phyloP scores from a whole-genome alignment of 2,888 invertebrate species.

The Xylota sylvarum region DNA sequence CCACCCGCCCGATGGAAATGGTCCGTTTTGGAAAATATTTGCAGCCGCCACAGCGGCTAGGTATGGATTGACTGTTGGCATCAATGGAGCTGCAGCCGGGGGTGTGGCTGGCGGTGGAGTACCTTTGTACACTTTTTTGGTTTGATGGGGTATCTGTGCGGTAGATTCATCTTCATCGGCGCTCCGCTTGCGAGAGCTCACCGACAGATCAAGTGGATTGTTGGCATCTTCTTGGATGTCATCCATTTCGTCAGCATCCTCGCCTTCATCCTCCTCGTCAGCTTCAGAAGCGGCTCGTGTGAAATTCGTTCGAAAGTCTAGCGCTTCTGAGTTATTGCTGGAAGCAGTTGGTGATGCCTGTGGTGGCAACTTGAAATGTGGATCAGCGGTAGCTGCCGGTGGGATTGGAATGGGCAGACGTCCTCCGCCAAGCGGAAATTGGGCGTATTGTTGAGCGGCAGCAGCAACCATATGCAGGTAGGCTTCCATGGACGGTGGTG shows the following conservation, averaged over 20 bases:
- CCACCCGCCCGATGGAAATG: constrained; percentile 89
- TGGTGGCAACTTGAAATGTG: constrained; percentile 83
- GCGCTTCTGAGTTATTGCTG: constrained; percentile 87
- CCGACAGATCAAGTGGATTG: constrained; percentile 92
- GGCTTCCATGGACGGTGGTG: constrained; percentile 93
- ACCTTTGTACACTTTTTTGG: constrained; percentile 82
- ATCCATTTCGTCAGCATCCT: constrained; percentile 87
- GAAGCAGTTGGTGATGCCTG: constrained; percentile 85
- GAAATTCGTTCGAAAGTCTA: constrained; percentile 94
- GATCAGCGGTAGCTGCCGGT: constrained; percentile 87
- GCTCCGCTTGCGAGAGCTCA: constrained; percentile 90
- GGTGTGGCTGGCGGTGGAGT: constrained; percentile 88
- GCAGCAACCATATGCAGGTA: constrained; percentile 90
- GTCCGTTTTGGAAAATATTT: constrained; percentile 90
- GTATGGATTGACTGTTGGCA: constrained; percentile 92
- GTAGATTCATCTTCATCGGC: constrained; percentile 87
- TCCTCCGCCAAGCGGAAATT: constrained; percentile 87
- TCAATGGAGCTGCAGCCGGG: constrained; percentile 89
- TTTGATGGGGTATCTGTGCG: constrained; percentile 82
- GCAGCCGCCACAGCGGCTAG: constrained; percentile 93
- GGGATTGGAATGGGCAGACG: constrained; percentile 87
- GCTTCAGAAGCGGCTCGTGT: constrained; percentile 86
- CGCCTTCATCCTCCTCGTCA: constrained; percentile 86
- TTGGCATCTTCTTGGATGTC: constrained; percentile 84
- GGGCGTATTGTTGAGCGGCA: constrained; percentile 90